Conservation (phyloP, 2,888 invertebrate genomes). For the Tipula vernalis region DNA sequence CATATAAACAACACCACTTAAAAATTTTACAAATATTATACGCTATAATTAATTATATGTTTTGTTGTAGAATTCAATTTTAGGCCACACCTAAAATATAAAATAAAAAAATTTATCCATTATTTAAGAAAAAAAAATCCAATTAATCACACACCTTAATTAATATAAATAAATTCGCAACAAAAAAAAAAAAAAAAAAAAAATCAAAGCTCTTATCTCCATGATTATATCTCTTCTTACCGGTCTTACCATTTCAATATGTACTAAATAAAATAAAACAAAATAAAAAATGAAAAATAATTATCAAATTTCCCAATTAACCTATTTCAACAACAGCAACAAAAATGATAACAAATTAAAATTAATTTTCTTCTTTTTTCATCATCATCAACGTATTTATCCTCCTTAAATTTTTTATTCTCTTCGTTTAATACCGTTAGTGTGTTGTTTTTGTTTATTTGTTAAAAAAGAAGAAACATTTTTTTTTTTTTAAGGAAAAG, state of each 20-base stretch:
- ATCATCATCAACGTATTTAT: not conserved
- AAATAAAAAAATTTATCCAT: not conserved
- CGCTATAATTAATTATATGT: not conserved
- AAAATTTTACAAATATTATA: not conserved
- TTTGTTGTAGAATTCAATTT: not conserved
- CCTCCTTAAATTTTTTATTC: not conserved
- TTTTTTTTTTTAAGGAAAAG: not conserved
- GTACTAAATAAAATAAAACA: not conserved
- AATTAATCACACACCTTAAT: not conserved
- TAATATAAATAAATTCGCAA: not conserved
- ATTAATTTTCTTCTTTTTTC: not conserved
- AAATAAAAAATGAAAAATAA: not conserved
- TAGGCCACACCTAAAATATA: not conserved
- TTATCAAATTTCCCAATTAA: conserved; percentile 4
- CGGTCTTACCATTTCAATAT: not conserved
- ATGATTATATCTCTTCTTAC: not conserved
- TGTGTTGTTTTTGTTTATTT: not conserved
- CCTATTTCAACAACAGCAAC: not conserved
- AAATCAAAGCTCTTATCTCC: not conserved
- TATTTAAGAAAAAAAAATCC: not conserved
- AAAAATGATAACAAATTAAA: not conserved
- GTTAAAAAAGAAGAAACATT: not conserved
- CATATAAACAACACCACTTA: not conserved
- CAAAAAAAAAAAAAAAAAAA: not conserved
- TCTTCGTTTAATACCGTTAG: not conserved